Conservation (phyloP, 2,888 invertebrate species). For the Ormyrus thymus region DNA sequence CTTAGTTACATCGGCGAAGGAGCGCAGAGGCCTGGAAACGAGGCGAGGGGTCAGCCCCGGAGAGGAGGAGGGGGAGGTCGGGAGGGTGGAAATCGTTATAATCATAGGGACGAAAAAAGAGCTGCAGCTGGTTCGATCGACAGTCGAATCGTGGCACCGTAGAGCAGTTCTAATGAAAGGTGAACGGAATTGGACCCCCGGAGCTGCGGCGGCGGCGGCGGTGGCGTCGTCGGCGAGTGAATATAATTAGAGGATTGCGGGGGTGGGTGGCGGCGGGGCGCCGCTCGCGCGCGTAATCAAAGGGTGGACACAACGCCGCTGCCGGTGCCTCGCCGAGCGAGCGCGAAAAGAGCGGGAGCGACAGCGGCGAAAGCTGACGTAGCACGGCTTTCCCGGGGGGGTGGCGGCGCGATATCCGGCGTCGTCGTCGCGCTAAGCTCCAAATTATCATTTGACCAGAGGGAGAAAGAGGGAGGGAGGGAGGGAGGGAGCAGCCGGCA, state of each 20-base stretch:
- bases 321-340: constrained; percentile 52
- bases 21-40: neutral
- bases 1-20: neutral
- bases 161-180: constrained; percentile 73
- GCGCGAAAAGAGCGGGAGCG: neutral
- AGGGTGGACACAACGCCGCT: constrained; percentile 67
- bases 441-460: constrained; percentile 73
- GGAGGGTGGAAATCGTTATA: constrained; percentile 41
- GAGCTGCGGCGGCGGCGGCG: constrained; percentile 58
- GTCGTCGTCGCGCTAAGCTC: constrained; percentile 61
- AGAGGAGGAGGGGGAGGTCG: neutral
- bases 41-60: too few relatives aligned
- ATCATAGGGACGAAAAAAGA: constrained; percentile 50
- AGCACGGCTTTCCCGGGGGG: neutral
- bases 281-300: constrained; percentile 71
- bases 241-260: constrained; percentile 75
- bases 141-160: constrained; percentile 48
- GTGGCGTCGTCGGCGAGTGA: constrained; percentile 68
- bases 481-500: constrained; percentile 60
- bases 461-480: neutral
- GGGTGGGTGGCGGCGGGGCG: constrained; percentile 57
- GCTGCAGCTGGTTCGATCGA: constrained; percentile 52
- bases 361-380: too few relatives aligned
- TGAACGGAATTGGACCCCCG: constrained; percentile 74
- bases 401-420: constrained; percentile 58